Evolutionary conservation across 1,140 invertebrate species (phyloP).

Genomic region (Anoplolepis gracilipes): DNA sequence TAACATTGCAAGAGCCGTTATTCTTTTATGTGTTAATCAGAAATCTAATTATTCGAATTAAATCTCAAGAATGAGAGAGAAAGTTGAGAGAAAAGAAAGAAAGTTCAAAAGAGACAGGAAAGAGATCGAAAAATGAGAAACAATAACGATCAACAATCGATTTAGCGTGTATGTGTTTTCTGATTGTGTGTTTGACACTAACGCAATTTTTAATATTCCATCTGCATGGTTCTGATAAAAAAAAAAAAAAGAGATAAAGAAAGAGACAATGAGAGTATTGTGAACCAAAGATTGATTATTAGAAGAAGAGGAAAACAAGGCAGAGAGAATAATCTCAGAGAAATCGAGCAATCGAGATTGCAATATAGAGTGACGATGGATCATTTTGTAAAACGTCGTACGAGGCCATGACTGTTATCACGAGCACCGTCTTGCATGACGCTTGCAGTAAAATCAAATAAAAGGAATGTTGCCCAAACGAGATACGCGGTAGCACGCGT

Average conservation of each 20-base stretch:
- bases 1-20: background rate
- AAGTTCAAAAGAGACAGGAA: background rate
- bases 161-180: slow-evolving; percentile 13
- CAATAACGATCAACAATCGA: slow-evolving; percentile 1
- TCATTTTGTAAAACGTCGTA: slow-evolving; percentile 43
- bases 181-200: slow-evolving; percentile 45
- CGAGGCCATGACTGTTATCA: slow-evolving; percentile 53
- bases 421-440: slow-evolving; percentile 68
- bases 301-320: slow-evolving; percentile 28
- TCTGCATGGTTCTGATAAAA: slow-evolving; percentile 41
- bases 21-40: background rate
- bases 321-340: slow-evolving; percentile 1
- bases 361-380: slow-evolving; percentile 42
- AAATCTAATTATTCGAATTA: slow-evolving; percentile 2
- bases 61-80: slow-evolving; percentile 20
- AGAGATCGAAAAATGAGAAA: background rate
- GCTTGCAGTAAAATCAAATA: slow-evolving; percentile 50
- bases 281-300: slow-evolving; percentile 20
- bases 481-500: background rate
- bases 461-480: slow-evolving; percentile 39
- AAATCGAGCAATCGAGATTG: slow-evolving; percentile 22
- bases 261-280: slow-evolving; percentile 12
- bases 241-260: slow-evolving; percentile 21
- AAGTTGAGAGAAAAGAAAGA: background rate
- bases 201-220: slow-evolving; percentile 33